These are phyloP conservation scores for Alectoris magna DNA, from an alignment of 2,797 vertebrate genomes.

Conservation along the genomic window DNA sequence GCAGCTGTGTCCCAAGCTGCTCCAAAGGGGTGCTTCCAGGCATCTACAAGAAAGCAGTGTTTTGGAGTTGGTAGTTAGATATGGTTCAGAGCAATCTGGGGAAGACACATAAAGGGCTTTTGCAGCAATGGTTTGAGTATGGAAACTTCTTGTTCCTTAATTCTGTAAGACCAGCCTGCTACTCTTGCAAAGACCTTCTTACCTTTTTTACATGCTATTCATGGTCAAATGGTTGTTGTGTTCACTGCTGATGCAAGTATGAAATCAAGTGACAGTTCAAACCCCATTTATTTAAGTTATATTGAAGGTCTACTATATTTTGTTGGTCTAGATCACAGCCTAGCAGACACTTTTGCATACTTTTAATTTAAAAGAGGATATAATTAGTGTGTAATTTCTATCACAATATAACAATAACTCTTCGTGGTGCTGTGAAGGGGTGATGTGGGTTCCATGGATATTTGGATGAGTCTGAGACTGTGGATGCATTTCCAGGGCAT, in stretches of 20 bases:
- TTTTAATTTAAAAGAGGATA: background rate
- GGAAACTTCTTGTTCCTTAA: background rate
- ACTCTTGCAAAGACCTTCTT: background rate
- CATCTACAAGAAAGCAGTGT: background rate
- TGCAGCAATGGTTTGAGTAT: background rate
- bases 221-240: background rate
- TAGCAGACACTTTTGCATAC: background rate
- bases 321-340: background rate
- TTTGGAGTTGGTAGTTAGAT: background rate
- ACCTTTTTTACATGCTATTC: background rate
- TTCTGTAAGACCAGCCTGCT: background rate
- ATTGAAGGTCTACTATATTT: background rate
- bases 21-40: background rate
- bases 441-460: background rate
- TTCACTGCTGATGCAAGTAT: background rate
- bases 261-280: background rate
- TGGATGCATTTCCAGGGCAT: fast-evolving
- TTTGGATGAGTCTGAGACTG: fast-evolving
- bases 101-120: background rate
- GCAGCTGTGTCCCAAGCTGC: background rate
- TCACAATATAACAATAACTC: background rate
- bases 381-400: background rate
- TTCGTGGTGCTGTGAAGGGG: background rate
- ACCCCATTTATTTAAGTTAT: background rate
- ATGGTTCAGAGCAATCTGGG: background rate